Base-by-base conservation (phyloP, 2,113 vertebrate genomes). In the Sapayoa aenigma region DNA sequence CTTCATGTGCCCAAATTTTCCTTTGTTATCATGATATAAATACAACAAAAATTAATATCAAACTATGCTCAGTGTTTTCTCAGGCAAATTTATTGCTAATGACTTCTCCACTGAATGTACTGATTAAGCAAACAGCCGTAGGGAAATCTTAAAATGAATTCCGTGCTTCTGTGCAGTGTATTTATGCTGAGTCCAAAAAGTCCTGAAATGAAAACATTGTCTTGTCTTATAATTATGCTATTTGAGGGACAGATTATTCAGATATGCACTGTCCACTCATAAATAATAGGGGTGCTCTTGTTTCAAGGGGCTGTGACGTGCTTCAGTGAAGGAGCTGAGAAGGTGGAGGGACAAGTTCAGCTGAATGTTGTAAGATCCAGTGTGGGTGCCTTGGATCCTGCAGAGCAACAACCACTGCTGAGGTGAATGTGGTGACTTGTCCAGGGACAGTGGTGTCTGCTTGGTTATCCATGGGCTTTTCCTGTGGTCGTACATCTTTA, bases 91-190 rank as follows among this genome's bases (percentile, higher is more conserved):
- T 20, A 47, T 89, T 89, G 52, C 89, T 95, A 79, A 93, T 95
- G 86, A 89, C 80, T 96, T 90, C 77, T 94, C 75, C 73, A 55
- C 56, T 92, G 91, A 80, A 91, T 79, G 42, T 95, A 90, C 89
- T 90, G 92, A 92, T 96, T 90, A 96, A 89, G 93, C 94, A 96
- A 96, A 94, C 80, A 89, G 94, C 89, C 71, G 3, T 75, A 76
- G 91, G 90, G 58, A 65, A 84, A 76, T 93, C 88, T 86, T 93
- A 84, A 88, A 91, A 93, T 82, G 37, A 87, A 74, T 93, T 78
- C 67, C 3, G 6, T 85, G 65, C 52, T 78, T 94, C 73, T 84
- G n/a, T 91, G 89, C 58, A 42, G 44, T 68, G 62, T 92, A 90
- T 87, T 93, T 93, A 78, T 78, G 80, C 69, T 44, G 72, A 89